Evolutionary conservation across 2,113 vertebrate species (phyloP).

Genomic region (Mormyrus lacerda): DNA sequence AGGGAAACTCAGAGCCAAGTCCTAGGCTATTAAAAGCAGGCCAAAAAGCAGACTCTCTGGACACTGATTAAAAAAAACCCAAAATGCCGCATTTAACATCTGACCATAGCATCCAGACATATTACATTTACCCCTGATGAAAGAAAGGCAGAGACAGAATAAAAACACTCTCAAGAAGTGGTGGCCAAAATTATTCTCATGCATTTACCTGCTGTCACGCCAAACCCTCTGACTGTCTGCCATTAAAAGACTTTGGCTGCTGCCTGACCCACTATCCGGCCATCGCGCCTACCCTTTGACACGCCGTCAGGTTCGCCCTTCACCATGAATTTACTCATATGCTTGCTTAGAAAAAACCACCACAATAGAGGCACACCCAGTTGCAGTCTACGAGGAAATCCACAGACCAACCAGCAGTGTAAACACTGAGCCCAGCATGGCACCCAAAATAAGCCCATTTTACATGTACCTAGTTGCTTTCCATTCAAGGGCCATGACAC

Average conservation of each 20-base stretch:
- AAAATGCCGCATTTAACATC: conserved; percentile 46
- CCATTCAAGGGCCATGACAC: neutral
- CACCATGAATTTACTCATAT: neutral
- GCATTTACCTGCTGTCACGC: conserved; percentile 37
- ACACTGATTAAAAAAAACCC: conserved; percentile 49
- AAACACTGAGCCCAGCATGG: neutral
- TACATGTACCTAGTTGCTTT: neutral
- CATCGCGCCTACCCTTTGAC: neutral
- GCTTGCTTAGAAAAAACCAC: neutral
- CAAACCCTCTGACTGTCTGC: conserved; percentile 41
- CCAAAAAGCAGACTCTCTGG: conserved; percentile 52
- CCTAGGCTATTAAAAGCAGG: conserved; percentile 26
- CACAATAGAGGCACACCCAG: neutral
- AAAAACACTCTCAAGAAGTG: conserved; percentile 17
- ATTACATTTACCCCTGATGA: conserved; percentile 41
- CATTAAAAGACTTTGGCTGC: conserved; percentile 36
- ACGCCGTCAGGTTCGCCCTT: conserved; percentile 14
- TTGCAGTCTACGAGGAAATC: neutral
- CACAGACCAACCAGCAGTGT: neutral
- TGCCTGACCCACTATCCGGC: conserved; percentile 42
- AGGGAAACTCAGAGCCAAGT: conserved; percentile 40
- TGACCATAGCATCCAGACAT: conserved; percentile 44
- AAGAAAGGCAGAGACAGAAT: neutral
- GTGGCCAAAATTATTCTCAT: conserved; percentile 41
- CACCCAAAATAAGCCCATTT: neutral